Evolutionary conservation across 2,113 vertebrate species (phyloP), one percentile per base, ranked within the genome.

Genomic region (Puffinus mauretanicus): DNA sequence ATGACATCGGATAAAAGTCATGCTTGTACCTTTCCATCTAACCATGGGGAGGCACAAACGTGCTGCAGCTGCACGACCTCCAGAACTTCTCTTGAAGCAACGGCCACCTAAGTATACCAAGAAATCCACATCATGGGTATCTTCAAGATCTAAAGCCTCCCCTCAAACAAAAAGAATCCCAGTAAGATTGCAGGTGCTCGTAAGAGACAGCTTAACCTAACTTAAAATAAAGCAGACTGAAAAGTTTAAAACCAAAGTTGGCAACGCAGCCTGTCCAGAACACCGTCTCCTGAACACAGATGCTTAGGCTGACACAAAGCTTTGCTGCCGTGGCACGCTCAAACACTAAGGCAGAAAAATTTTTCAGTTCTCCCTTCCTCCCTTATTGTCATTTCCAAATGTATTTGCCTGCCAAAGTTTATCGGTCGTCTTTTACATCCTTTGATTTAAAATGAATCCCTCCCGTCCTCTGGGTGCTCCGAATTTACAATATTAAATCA

Each of bases 241-340:
- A 52, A 88, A 67, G n/a, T 69, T 89, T 65, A 84, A 72, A 84
- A 75, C 5, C 4, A 1, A 64, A 90, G n/a, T 47, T 75, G 80
- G 62, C 14, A 34, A 20, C 0, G 7, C 13, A 58, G 46, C 17
- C 76, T 62, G 11, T 10, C 32, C 72, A 71, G 19, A 72, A 85
- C 3, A 16, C 4, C 5, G 2, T 11, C 38, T n/a, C 22, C 83
- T 15, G 12, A 51, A 54, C 2, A 0, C 27, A 19, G 55, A 65
- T 8, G 6, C 22, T 70, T 10, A 47, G 14, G 44, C 16, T 10
- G 2, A 76, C 54, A 18, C 1, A 3, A 90, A 79, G 32, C 21
- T 76, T n/a, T 51, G 51, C 6, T 79, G 76, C 57, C 2, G 0
- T 5, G 15, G 75, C 55, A 51, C 16, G 4, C 24, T 29, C 49